Evolutionary conservation across 2,113 vertebrate species (phyloP), one percentile per base, ranked within the genome.

Genomic region (Anseranas semipalmata): DNA sequence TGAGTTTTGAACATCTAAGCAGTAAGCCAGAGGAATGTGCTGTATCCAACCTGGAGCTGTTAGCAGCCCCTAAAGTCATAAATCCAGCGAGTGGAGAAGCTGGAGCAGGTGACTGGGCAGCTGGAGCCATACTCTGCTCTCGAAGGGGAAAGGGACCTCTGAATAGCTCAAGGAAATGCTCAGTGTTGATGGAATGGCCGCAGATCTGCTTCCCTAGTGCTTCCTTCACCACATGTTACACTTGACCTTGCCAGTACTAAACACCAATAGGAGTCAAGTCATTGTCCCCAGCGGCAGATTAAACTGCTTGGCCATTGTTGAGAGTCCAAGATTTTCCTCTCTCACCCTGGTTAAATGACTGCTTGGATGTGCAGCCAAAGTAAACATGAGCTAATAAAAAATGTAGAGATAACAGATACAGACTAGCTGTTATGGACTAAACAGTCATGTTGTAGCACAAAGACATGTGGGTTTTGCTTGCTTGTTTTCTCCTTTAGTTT

Each of bases 321-420:
- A 12, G 71, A 79, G 76, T 87, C 96, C 96, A 97, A 96, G 91
- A 95, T 95, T 97, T 96, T 82, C 90, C 91, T 93, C 91, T 95
- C 90, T 95, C 32, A 39, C 91, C 70, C 60, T 84, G 59, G 45
- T 67, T 87, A 72, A 90, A 75, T 48, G 71, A 84, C 77, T 90
- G 71, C 94, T 96, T 93, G 91, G 87, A 90, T 90, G 79, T 90
- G 82, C 18, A 75, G 95, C 96, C 94, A 97, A 95, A 90, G 53
- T 72, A 96, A 96, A 95, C 90, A 94, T 20, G 87, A 96, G 89
- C 93, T 87, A 96, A 90, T 94, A 91, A 94, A 96, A 95, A 85
- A 85, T 35, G 41, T 46, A 9, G 73, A 86, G 87, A 90, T 97
- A 95, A 68, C 77, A 82, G 53, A 78, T 68, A n/a, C 27, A 39